These are phyloP conservation scores for Invenusta paracnida DNA, from an alignment of 2,888 invertebrate species.

Conservation along the genomic window DNA sequence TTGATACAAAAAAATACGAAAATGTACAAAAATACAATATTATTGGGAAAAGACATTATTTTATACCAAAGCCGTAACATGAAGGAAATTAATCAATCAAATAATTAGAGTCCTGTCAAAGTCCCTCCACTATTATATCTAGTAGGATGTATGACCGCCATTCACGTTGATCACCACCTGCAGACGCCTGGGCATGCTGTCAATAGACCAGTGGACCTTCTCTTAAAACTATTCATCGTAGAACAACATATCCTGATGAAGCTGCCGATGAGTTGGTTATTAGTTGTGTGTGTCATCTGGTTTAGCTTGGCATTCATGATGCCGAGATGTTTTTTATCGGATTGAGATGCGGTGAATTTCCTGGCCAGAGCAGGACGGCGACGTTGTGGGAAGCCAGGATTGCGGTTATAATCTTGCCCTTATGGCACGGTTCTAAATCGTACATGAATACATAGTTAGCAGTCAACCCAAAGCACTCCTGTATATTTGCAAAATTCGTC, in stretches of 20 bases:
- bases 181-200: slow-evolving; percentile 36
- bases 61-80: too few species aligned
- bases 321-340: slow-evolving; percentile 34
- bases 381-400: slow-evolving; percentile 12
- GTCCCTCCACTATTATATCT: too few species aligned
- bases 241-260: slow-evolving; percentile 20
- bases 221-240: slow-evolving; percentile 2
- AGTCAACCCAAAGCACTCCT: slow-evolving; percentile 14
- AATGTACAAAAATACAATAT: too few species aligned
- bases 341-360: slow-evolving; percentile 29
- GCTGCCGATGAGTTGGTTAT: slow-evolving; percentile 25
- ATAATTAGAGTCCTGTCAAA: too few species aligned
- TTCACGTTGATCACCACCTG: slow-evolving; percentile 25
- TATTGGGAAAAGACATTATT: too few species aligned
- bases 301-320: not conserved
- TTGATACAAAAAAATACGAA: too few species aligned
- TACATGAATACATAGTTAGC: slow-evolving; percentile 23
- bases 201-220: slow-evolving; percentile 11
- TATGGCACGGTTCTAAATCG: slow-evolving; percentile 24
- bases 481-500: slow-evolving; percentile 28
- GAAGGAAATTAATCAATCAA: too few species aligned
- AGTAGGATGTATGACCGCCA: slow-evolving; percentile 28
- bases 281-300: slow-evolving; percentile 29
- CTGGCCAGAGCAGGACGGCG: slow-evolving; percentile 14
- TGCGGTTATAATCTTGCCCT: slow-evolving; percentile 7